Conservation (phyloP, 2,888 invertebrate genomes). For the Eucriotettix oculatus region DNA sequence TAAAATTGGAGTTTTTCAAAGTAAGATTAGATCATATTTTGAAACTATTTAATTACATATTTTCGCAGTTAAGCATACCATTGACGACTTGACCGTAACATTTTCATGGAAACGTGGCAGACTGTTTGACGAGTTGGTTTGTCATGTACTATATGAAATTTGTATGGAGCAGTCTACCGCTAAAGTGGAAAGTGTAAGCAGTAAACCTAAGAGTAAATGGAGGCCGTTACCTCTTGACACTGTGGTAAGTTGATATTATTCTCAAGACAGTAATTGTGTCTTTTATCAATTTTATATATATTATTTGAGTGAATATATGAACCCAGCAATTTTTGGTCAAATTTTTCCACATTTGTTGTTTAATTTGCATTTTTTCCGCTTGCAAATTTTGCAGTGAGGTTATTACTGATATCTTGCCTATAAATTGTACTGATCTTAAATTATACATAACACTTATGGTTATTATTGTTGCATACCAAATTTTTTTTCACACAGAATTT, state of each 20-base stretch:
- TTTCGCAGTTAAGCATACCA: slow-evolving; percentile 55
- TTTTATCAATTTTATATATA: not conserved
- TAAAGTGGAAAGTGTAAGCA: slow-evolving; percentile 54
- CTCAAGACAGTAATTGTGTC: not conserved
- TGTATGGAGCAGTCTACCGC: slow-evolving; percentile 60
- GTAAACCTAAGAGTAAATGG: slow-evolving; percentile 91
- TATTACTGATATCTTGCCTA: not conserved
- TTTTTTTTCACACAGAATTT: too few relatives aligned
- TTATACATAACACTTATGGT: too few relatives aligned
- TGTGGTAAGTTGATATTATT: slow-evolving; percentile 54
- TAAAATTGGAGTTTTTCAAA: too few relatives aligned
- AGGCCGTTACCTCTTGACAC: slow-evolving; percentile 91
- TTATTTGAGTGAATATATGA: not conserved
- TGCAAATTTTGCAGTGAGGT: too few relatives aligned
- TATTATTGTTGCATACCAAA: too few relatives aligned
- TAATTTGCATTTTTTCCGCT: not conserved
- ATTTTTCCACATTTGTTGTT: not conserved
- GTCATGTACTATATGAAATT: slow-evolving; percentile 63
- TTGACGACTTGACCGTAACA: slow-evolving; percentile 61
- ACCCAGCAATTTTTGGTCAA: not conserved
- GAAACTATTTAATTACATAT: slow-evolving; percentile 5
- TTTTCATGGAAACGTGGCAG: slow-evolving; percentile 78
- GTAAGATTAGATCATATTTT: too few relatives aligned
- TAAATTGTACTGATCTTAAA: not conserved
- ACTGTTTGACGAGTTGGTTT: slow-evolving; percentile 72